Evolutionary conservation across 2,797 vertebrate genomes (phyloP).

Genomic region (Acanthiza pusilla): DNA sequence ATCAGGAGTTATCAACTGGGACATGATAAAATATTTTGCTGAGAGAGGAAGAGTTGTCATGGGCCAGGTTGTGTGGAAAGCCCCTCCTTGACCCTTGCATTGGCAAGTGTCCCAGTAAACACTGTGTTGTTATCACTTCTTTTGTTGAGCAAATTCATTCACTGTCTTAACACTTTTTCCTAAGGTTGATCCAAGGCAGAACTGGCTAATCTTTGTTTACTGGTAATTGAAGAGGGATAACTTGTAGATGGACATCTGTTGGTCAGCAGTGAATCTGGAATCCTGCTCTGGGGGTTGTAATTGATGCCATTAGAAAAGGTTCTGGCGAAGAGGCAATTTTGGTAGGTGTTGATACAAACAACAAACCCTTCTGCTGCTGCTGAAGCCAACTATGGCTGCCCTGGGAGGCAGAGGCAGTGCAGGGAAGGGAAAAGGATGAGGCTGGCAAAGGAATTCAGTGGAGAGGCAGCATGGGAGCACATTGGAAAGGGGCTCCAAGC

Average conservation of each 20-base stretch:
- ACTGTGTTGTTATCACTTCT: background rate
- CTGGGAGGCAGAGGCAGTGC: background rate
- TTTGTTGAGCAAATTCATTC: background rate
- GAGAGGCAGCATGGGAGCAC: background rate
- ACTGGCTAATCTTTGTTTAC: constrained; percentile 8
- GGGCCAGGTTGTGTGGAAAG: background rate
- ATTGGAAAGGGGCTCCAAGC: background rate
- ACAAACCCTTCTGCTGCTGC: background rate
- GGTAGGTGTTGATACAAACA: background rate
- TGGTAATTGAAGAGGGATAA: background rate
- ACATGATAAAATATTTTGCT: background rate
- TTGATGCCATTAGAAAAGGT: background rate
- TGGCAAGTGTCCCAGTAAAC: background rate
- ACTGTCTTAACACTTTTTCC: background rate
- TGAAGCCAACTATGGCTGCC: background rate
- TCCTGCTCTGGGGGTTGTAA: background rate
- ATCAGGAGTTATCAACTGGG: background rate
- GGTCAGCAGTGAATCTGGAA: background rate
- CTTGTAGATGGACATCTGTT: background rate
- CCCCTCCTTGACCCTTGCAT: background rate
- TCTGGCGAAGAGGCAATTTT: background rate
- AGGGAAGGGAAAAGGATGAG: background rate
- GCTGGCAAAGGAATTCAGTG: background rate
- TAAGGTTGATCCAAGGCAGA: background rate
- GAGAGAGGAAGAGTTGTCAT: background rate